Evolutionary conservation across 1,140 invertebrate genomes (phyloP).

Genomic region (Dendrolimus punctatus): DNA sequence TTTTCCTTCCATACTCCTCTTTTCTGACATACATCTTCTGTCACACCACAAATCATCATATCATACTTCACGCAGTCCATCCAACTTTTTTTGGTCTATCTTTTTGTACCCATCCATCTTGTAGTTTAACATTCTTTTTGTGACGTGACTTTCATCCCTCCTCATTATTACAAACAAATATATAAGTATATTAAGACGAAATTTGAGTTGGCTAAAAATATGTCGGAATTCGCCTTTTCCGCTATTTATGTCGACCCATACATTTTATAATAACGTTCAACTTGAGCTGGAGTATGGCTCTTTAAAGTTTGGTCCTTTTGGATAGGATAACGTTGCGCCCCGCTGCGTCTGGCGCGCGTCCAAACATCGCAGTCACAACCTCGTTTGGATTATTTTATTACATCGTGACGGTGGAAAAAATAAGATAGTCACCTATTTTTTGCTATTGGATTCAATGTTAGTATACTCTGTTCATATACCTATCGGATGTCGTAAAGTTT

Average conservation of each 20-base stretch:
- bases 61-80: too few species aligned
- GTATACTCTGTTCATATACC: conserved; percentile 8
- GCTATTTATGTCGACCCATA: conserved; percentile 15
- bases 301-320: conserved; percentile 25
- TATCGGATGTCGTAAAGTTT: conserved; percentile 1
- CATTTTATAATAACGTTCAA: conserved; percentile 27
- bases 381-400: conserved; percentile 41
- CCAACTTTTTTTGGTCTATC: too few species aligned
- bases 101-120: too few species aligned
- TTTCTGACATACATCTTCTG: too few species aligned
- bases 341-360: conserved; percentile 25
- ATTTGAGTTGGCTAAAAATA: conserved; percentile 21
- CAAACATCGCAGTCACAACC: conserved; percentile 26
- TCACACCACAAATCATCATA: too few species aligned
- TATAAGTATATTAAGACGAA: conserved; percentile 18
- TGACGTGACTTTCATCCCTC: too few species aligned
- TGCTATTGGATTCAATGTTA: background rate
- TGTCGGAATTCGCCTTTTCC: conserved; percentile 9
- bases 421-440: background rate
- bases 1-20: too few species aligned
- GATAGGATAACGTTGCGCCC: conserved; percentile 22
- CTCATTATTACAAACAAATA: conserved; percentile 6
- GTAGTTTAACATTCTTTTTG: too few species aligned
- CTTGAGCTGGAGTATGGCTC: conserved; percentile 22
- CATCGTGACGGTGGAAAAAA: conserved; percentile 21